phyloP scores from a whole-genome alignment of 2,113 vertebrate genomes.

The Paradisaea rubra region DNA sequence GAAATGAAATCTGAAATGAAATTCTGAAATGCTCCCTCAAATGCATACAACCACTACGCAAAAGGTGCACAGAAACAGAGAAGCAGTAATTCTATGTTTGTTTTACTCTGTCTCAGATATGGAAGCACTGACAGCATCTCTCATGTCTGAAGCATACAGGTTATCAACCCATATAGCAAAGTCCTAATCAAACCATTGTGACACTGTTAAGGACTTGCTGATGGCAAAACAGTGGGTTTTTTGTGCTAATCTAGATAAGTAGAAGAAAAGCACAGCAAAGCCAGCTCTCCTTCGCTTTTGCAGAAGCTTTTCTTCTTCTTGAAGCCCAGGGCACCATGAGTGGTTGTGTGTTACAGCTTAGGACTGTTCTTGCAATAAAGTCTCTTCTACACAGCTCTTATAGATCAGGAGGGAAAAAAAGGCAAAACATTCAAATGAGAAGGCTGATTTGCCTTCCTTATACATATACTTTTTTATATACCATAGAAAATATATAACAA shows the following conservation, averaged over 20 bases:
- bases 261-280: not conserved
- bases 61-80: not conserved
- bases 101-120: not conserved
- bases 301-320: not conserved
- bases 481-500: not conserved
- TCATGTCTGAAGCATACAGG: not conserved
- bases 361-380: not conserved
- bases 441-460: not conserved
- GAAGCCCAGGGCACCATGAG: not conserved
- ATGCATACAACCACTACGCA: rapidly evolving
- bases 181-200: not conserved
- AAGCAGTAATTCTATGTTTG: not conserved
- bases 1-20: not conserved
- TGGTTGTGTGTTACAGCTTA: not conserved
- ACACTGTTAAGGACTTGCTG: not conserved
- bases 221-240: not conserved
- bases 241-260: not conserved
- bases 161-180: not conserved
- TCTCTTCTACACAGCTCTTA: not conserved
- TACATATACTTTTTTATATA: not conserved
- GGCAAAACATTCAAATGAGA: not conserved
- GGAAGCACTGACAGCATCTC: not conserved
- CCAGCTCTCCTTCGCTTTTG: not conserved
- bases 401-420: not conserved
- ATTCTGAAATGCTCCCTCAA: not conserved